Evolutionary conservation across 2,888 invertebrate species (phyloP), one percentile per base, ranked within the genome.

Genomic region (Rhagonycha lutea): DNA sequence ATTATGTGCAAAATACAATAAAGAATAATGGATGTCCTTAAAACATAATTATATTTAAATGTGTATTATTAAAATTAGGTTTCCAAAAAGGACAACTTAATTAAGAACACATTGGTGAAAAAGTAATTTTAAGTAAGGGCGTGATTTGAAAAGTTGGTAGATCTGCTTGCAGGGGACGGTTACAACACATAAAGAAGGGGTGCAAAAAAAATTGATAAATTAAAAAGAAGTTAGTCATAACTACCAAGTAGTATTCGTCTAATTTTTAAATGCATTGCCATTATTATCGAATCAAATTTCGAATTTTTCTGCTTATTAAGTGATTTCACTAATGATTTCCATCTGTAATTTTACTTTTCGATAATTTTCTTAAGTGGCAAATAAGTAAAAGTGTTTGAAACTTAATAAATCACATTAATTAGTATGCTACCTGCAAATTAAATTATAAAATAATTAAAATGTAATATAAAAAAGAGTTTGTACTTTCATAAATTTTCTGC

Each of bases 401-500:
- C n/a, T 47, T n/a, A 47, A 47, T 47, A 47, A 47, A n/a, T 12
- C 32, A 47, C 32, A 47, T n/a, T 47, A 47, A 47, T 47, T 47
- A 47, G 32, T 47, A 47, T 26, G n/a, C 3, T 47, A 47, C 7
- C n/a, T 47, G 32, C 32, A 47, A 47, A 47, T 47, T 29, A 29
- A 12, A 23, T 70, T 18, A 61, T 24, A 61, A 18, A 60, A 72
- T 67, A 26, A 72, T 72, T 73, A 73, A 68, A 73, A 73, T 65
- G 18, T 65, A 69, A 63, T 60, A 47, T 47, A 47, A 47, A 47
- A 61, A 63, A 63, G 24, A 65, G 74, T 61, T 29, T 23, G 61
- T 23, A 67, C 74, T 74, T 74, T 74, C 74, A 63, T 72, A 71
- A 70, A 68, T 69, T 75, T 63, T 72, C 74, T 70, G 32, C 26